A percentile compares a stretch with the other conserved stretches of the same genome.
These are phyloP conservation scores for Endomychus coccineus DNA, from an alignment of 2,888 invertebrate genomes.

Conservation along the genomic window DNA sequence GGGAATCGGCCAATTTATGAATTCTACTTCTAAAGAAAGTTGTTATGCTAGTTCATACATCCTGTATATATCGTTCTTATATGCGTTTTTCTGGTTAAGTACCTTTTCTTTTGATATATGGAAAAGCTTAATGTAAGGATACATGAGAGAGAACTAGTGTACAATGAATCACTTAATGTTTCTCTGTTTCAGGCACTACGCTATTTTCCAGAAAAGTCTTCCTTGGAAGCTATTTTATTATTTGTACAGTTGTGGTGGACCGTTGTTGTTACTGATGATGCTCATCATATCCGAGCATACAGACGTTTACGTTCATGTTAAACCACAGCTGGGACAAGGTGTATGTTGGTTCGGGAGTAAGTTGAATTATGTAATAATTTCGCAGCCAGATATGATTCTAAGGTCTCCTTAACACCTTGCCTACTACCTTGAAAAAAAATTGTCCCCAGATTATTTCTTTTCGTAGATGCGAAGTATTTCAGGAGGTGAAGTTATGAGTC, in stretches of 20 bases:
- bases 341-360: slow-evolving; percentile 62
- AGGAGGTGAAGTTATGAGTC: too few species aligned
- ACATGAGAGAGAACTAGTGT: background rate
- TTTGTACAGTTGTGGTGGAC: slow-evolving; percentile 54
- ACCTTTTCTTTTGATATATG: slow-evolving; percentile 61
- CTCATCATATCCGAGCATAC: slow-evolving; percentile 49
- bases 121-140: slow-evolving; percentile 56
- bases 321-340: slow-evolving; percentile 37
- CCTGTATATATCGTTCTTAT: slow-evolving; percentile 48
- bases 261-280: slow-evolving; percentile 47
- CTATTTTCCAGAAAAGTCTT: slow-evolving; percentile 44
- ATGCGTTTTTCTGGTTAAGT: slow-evolving; percentile 68
- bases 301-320: slow-evolving; percentile 15
- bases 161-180: slow-evolving; percentile 4
- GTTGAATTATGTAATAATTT: too few species aligned
- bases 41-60: slow-evolving; percentile 9
- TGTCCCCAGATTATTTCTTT: too few species aligned
- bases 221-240: slow-evolving; percentile 51
- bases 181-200: slow-evolving; percentile 33
- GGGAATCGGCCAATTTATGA: slow-evolving; percentile 5
- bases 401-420: too few species aligned
- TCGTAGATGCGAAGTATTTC: too few species aligned
- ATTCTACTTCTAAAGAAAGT: background rate
- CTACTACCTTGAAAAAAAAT: background rate
- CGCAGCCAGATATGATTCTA: too few species aligned